These are phyloP conservation scores for Leptodirus hochenwartii DNA, from an alignment of 2,888 invertebrate genomes.

Conservation along the genomic window DNA sequence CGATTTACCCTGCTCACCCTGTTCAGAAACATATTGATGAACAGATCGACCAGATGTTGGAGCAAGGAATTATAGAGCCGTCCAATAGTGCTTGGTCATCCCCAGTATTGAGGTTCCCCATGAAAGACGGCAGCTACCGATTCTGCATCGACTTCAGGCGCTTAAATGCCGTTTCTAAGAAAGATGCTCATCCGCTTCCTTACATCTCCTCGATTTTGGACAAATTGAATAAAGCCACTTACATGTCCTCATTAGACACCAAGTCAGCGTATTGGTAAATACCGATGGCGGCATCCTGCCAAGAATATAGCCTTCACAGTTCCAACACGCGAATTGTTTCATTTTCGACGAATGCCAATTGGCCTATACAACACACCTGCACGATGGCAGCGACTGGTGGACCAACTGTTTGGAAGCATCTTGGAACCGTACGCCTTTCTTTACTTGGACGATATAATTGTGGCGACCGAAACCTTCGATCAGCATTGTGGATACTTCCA, in stretches of 20 bases:
- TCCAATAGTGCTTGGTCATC: constrained; percentile 7
- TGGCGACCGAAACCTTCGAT: too few species aligned
- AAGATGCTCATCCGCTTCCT: constrained; percentile 18
- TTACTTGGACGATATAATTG: too few species aligned
- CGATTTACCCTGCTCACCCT: constrained; percentile 7
- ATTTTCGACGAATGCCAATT: too few species aligned
- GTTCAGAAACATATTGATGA: constrained; percentile 5
- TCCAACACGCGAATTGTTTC: too few species aligned
- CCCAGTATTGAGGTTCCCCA: constrained; percentile 6
- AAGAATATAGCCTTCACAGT: constrained; percentile 3
- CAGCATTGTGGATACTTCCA: too few species aligned
- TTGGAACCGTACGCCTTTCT: too few species aligned
- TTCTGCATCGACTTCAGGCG: constrained; percentile 18
- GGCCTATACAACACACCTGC: too few species aligned
- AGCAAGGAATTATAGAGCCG: constrained; percentile 5
- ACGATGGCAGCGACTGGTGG: too few species aligned
- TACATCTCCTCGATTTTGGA: constrained; percentile 17
- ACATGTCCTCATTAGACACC: constrained; percentile 17
- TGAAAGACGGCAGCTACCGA: constrained; percentile 14
- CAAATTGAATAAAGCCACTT: constrained; percentile 16
- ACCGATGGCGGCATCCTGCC: constrained; percentile 4
- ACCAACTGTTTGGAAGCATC: too few species aligned
- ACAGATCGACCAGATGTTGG: constrained; percentile 7
- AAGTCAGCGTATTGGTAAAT: constrained; percentile 8
- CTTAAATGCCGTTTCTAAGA: constrained; percentile 17